phyloP scores from a whole-genome alignment of 2,888 invertebrate genomes.

The Dryocosmus kuriphilus region DNA sequence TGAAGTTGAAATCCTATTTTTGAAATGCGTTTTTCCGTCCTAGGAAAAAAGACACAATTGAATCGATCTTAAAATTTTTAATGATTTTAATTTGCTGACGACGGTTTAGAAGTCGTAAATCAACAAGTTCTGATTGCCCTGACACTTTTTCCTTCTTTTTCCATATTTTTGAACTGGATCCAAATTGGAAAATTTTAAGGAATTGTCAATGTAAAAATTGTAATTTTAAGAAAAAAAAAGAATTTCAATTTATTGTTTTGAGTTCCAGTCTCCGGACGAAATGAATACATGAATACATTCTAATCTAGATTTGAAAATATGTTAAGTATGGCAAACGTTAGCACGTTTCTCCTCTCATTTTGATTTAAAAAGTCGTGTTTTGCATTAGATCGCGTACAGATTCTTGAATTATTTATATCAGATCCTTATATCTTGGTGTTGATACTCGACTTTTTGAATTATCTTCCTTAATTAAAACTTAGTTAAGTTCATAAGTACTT shows the following conservation, averaged over 20 bases:
- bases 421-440: not conserved
- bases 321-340: conserved; percentile 26
- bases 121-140: too few relatives aligned
- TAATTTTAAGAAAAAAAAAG: not conserved
- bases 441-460: not conserved
- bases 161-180: too few relatives aligned
- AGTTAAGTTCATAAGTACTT: conserved; percentile 28
- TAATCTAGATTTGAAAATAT: conserved; percentile 19
- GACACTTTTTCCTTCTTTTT: too few relatives aligned
- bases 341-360: conserved; percentile 18
- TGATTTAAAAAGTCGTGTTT: conserved; percentile 16
- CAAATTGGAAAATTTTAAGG: too few relatives aligned
- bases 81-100: too few relatives aligned
- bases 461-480: not conserved
- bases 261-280: not conserved
- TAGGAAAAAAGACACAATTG: too few relatives aligned
- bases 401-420: conserved; percentile 23
- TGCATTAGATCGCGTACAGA: not conserved
- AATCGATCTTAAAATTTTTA: too few relatives aligned
- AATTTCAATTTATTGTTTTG: not conserved
- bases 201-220: too few relatives aligned
- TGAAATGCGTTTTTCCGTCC: not conserved
- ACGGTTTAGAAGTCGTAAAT: too few relatives aligned
- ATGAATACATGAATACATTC: not conserved
- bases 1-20: not conserved